Evolutionary conservation across 2,888 invertebrate genomes (phyloP).

Genomic region (Chrysomela aeneicollis): DNA sequence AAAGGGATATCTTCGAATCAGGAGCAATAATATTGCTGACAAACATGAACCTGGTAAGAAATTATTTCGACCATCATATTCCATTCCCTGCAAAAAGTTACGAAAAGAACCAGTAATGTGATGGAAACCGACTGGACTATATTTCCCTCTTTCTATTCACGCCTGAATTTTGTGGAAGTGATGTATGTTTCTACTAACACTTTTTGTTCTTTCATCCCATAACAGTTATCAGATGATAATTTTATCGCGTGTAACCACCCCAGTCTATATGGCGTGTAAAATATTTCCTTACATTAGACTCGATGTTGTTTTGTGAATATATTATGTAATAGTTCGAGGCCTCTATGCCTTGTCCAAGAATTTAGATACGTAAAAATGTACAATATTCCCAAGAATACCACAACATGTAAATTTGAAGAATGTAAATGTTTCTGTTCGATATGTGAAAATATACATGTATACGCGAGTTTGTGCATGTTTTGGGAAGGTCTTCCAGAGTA

Average conservation of each 20-base stretch:
- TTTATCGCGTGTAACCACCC: slow-evolving; percentile 35
- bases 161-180: not conserved
- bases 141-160: too few relatives aligned
- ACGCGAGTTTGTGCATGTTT: slow-evolving; percentile 51
- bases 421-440: slow-evolving; percentile 51
- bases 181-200: slow-evolving; percentile 3
- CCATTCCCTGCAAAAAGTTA: too few relatives aligned
- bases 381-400: slow-evolving; percentile 57
- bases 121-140: too few relatives aligned
- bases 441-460: slow-evolving; percentile 56
- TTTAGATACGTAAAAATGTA: slow-evolving; percentile 62
- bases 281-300: slow-evolving; percentile 53
- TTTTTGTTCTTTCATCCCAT: not conserved
- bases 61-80: too few relatives aligned
- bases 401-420: slow-evolving; percentile 51
- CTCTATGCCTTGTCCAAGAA: slow-evolving; percentile 51
- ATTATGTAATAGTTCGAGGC: slow-evolving; percentile 50
- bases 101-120: too few relatives aligned
- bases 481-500: not conserved
- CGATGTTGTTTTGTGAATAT: slow-evolving; percentile 58
- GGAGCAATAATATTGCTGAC: too few relatives aligned
- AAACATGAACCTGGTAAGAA: too few relatives aligned
- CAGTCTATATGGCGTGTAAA: slow-evolving; percentile 54
- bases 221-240: slow-evolving; percentile 17
- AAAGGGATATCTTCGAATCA: too few relatives aligned